These are phyloP conservation scores for Phymatocera aterrima DNA, from an alignment of 2,888 invertebrate genomes.

Conservation along the genomic window DNA sequence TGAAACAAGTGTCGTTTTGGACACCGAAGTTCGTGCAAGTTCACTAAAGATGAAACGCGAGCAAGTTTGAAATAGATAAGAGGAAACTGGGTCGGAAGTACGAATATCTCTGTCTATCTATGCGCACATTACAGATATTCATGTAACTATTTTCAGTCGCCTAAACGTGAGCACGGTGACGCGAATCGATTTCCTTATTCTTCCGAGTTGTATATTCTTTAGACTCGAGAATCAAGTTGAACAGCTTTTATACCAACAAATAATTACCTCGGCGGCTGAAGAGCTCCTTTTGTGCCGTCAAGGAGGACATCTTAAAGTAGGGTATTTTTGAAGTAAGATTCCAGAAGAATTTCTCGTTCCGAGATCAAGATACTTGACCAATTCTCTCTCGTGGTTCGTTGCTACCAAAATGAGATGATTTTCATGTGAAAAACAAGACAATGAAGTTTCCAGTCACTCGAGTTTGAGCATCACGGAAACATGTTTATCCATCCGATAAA, in stretches of 20 bases:
- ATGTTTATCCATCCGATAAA: no score
- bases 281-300: background rate
- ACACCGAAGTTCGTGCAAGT: background rate
- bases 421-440: no score
- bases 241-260: background rate
- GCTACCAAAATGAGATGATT: no score
- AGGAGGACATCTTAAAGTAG: background rate
- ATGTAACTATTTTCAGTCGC: background rate
- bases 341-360: background rate
- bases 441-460: no score
- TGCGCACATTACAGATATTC: background rate
- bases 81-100: background rate
- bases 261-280: background rate
- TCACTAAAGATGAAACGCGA: background rate
- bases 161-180: background rate
- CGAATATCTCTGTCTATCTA: background rate
- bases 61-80: conserved; percentile 8
- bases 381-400: no score
- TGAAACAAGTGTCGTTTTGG: background rate
- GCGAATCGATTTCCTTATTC: background rate
- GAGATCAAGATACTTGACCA: no score
- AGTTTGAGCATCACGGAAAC: no score
- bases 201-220: background rate
- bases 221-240: background rate
- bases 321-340: background rate